Base-by-base conservation (phyloP, 1,140 invertebrate genomes). In the Bombus pyrosoma region DNA sequence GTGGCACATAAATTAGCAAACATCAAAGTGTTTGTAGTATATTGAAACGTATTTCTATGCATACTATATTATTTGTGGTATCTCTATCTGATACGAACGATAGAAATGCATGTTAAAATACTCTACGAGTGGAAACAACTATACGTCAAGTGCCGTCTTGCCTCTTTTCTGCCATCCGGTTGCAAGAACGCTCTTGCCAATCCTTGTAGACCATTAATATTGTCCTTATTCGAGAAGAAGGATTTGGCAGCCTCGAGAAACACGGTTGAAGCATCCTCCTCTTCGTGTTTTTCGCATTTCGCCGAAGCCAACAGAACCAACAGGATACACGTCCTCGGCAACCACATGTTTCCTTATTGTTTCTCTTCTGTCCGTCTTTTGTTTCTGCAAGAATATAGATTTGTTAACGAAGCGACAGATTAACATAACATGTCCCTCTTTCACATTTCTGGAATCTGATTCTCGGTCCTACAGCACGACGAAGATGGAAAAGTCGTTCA, bases 181-280 rank as follows among this genome's bases (percentile, higher is more conserved):
- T 94, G 92, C 79, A 93, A 90, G 71, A 95, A 94, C 47, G 93
- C 92, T 13, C 86, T 93, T 10, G 93, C 93, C 39, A 94, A 86
- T n/a, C 91, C 91, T 64, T 93, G 92, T 1, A 94, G 91, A 39
- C 91, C 92, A 41, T 92, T 92, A 28, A 94, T 79, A 25, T 91
- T 91, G 34, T 94, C 92, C 71, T 92, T 93, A 64, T 94, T 91
- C 39, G 91, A 80, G 71, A 95, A 93, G 25, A 95, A 88, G 3
- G 92, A 90, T 39, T 91, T 92, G 0, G 94, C 95, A 10, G 92
- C 95, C 76, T 95, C 94, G 57, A 95, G 89, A 57, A 95, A 95
- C 2, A 89, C 93, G 18, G 76, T 87, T 8, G 94, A 92, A 12
- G 91, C 86, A 53, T 94, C 94, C 37, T 84, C 81, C 18, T 34